Evolutionary conservation across 2,888 invertebrate genomes (phyloP), one percentile per base, ranked within the genome.

Genomic region (Oxytorus armatus): DNA sequence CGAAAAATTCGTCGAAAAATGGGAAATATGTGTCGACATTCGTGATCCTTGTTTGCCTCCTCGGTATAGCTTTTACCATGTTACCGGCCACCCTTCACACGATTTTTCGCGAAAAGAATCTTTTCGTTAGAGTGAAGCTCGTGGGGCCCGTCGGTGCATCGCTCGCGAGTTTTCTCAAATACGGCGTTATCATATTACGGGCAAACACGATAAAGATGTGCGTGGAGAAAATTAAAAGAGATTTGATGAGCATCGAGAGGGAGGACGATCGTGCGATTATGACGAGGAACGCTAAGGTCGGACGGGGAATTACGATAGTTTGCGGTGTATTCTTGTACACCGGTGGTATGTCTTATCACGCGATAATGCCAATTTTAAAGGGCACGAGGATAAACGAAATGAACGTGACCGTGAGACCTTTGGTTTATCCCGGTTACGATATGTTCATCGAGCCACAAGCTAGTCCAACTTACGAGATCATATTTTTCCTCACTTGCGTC

Each of bases 381-480:
- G 75, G 61, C 2, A 23, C 70, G 5, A 73, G 8, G 25, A 21
- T 72, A 2, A 68, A 73, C 66, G 63, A 72, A 18, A 33, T 55
- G 16, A 79, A 79, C 53, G 55, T 23, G 25, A 79, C 73, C 0
- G 53, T 74, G 4, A 61, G 79, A 49, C 61, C 65, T 1, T 14
- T 80, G 10, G 68, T 61, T n/a, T 77, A 66, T 75, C 36, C 84
- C 2, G 84, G 84, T 3, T 85, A 81, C 33, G 84, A 87, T 14
- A 61, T 66, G 0, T 68, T 83, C 21, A 73, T 86, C 36, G 57
- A 86, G 53, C 18, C 80, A 0, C 83, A 84, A 49, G 0, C 59
- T 0, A 85, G 78, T 23, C 87, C 87, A 0, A 57, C 44, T n/a
- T 85, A 87, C 44, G 86, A 86, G 29, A 82, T 86, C 0, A 61